Evolutionary conservation across 2,888 invertebrate species (phyloP).

Genomic region (Limnephilus auricula): DNA sequence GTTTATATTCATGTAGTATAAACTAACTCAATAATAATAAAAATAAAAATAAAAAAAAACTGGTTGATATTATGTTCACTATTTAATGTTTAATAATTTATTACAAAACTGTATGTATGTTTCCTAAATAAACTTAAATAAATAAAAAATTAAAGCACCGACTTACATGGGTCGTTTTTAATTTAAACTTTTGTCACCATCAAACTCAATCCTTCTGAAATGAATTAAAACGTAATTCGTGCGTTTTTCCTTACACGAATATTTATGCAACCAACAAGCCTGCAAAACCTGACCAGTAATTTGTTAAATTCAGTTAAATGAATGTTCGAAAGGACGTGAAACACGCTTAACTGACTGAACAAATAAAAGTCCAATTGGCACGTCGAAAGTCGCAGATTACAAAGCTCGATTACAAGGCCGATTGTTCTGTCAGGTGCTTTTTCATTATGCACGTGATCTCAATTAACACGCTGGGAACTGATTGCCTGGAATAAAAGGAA

Average conservation of each 20-base stretch:
- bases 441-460: conserved; percentile 7
- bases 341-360: not conserved
- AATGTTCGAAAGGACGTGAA: not conserved
- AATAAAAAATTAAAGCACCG: no score
- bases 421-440: not conserved
- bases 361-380: not conserved
- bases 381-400: conserved; percentile 8
- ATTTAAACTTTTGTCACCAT: no score
- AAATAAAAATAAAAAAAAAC: no score
- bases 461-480: not conserved
- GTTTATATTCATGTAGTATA: no score
- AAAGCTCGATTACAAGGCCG: conserved; percentile 8
- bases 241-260: not conserved
- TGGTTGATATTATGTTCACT: no score
- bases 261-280: not conserved
- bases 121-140: no score
- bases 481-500: not conserved
- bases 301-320: not conserved
- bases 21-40: no score
- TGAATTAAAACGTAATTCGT: not conserved
- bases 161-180: no score
- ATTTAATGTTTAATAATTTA: no score
- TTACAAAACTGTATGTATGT: no score
- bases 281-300: not conserved
- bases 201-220: no score